Evolutionary conservation across 1,140 invertebrate genomes (phyloP), one percentile per base, ranked within the genome.

Genomic region (Leptoteleia sp.): DNA sequence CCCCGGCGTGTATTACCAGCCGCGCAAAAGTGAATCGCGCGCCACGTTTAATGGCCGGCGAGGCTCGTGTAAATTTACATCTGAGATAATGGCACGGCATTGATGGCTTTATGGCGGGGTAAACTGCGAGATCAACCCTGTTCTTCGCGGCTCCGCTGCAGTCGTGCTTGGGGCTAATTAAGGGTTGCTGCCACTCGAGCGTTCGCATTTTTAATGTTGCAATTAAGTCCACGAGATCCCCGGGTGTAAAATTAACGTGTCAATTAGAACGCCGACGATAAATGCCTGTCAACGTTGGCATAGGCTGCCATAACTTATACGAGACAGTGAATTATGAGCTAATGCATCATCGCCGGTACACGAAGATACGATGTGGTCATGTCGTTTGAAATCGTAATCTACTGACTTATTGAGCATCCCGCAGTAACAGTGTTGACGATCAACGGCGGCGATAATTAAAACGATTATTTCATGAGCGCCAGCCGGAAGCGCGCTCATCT

Each of bases 211-310:
- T 80, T 79, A 70, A 76, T 76, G 40, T 70, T 43, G 59, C 64
- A 68, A 81, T 84, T 71, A 81, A 84, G 78, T 59, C 40, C 35
- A 27, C 47, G 73, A n/a, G n/a, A 77, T 72, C 57, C 29, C 47
- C 47, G 61, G 40, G 61, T 48, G 62, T 76, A 75, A 84, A 84
- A 86, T 87, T 84, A 84, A 85, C 79, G 84, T 83, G 83, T 87
- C 83, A 86, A 89, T 87, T 89, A 87, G 76, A 73, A 77, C 64
- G 50, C 37, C 57, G 62, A 84, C 80, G 83, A 88, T 87, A 84
- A 83, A 87, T 82, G 84, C 80, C 86, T 83, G 84, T 86, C 86
- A 86, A 85, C 79, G 73, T 45, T 73, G 13, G 65, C 80, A 83
- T 76, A 68, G 76, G 65, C 65, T 80, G 70, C 81, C 84, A 81